Evolutionary conservation across 2,888 invertebrate genomes (phyloP).

Genomic region (Phyllotreta cruciferae): DNA sequence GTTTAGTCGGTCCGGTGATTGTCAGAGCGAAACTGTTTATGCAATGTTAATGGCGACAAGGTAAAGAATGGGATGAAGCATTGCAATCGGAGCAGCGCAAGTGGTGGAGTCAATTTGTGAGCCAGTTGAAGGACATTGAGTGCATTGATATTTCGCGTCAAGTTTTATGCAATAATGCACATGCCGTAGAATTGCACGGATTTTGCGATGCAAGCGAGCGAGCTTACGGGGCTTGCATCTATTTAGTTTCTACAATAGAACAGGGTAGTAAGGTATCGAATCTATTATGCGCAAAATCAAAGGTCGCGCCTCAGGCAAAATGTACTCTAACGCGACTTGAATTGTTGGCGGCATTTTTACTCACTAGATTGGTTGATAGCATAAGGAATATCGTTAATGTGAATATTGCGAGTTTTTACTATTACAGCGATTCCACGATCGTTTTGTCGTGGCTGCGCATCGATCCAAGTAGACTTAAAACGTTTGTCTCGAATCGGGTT

Average conservation of each 20-base stretch:
- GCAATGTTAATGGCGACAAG: slow-evolving; percentile 29
- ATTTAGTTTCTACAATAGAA: not conserved
- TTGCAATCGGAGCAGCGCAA: not conserved
- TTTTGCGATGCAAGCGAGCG: not conserved
- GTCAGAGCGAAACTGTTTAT: slow-evolving; percentile 25
- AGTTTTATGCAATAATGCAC: not conserved
- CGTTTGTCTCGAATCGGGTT: slow-evolving; percentile 10
- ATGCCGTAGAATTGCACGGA: slow-evolving; percentile 5
- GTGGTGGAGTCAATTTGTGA: not conserved
- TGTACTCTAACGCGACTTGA: not conserved
- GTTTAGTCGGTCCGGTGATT: slow-evolving; percentile 20
- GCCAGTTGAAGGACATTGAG: not conserved
- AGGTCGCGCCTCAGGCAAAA: not conserved
- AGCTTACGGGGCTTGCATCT: slow-evolving; percentile 8
- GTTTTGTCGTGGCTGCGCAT: not conserved
- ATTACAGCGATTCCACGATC: slow-evolving; percentile 3
- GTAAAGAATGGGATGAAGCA: slow-evolving; percentile 23
- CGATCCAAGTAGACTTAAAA: slow-evolving; percentile 1
- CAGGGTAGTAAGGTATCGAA: not conserved
- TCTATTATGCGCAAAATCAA: slow-evolving; percentile 10
- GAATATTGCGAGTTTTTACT: not conserved
- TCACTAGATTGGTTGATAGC: not conserved
- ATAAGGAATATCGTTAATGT: not conserved
- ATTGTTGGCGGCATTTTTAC: slow-evolving; percentile 2
- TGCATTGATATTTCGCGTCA: slow-evolving; percentile 2